phyloP scores from a whole-genome alignment of 2,113 vertebrate species.

The Tenrec ecaudatus region DNA sequence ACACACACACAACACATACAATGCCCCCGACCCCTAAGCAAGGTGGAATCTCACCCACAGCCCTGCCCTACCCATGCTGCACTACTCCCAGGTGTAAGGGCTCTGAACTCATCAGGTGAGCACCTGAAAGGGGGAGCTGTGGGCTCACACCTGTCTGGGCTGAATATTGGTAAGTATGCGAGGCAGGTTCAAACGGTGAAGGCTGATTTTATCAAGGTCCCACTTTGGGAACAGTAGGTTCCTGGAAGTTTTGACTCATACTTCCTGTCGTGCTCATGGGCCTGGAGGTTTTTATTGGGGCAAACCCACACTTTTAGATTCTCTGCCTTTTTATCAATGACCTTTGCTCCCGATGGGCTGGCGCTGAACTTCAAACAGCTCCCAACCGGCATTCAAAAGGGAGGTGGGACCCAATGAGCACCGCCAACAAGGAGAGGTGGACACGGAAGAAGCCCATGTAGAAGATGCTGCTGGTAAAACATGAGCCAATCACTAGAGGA shows the following conservation, averaged over 20 bases:
- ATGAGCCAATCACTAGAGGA: neutral
- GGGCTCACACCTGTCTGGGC: neutral
- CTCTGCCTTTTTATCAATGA: constrained; percentile 36
- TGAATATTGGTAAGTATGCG: accelerated
- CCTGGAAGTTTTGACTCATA: constrained; percentile 72
- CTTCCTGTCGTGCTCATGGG: constrained; percentile 64
- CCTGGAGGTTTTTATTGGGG: constrained; percentile 61
- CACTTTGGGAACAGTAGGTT: neutral
- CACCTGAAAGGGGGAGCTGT: accelerated
- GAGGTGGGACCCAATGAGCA: neutral
- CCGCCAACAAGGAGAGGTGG: neutral
- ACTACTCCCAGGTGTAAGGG: too few relatives aligned
- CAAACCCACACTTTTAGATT: constrained; percentile 57
- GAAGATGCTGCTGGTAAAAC: neutral
- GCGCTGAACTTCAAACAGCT: neutral
- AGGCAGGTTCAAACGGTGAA: neutral
- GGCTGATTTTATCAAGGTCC: constrained; percentile 25
- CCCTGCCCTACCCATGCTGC: neutral
- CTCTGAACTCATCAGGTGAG: neutral
- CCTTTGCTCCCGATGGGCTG: constrained; percentile 2
- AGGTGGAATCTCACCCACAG: neutral
- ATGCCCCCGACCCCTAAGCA: neutral
- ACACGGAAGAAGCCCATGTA: neutral
- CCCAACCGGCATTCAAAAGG: neutral
- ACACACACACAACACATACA: neutral